Evolutionary conservation across 2,113 vertebrate species (phyloP).

Genomic region (Elephas maximus): DNA sequence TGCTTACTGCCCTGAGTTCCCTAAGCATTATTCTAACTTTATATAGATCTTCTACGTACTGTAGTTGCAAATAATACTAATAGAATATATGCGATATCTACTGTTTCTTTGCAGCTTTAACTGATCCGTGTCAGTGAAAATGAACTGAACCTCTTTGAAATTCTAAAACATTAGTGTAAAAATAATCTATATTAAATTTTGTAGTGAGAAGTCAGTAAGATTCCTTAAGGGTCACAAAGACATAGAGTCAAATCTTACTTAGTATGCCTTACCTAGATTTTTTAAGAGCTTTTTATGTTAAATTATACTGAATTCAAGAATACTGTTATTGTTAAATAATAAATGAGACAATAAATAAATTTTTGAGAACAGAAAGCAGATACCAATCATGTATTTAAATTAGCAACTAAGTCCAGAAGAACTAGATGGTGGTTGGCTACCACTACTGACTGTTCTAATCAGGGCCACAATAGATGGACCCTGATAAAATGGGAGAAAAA

Average conservation of each 20-base stretch:
- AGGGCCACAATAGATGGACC: no score
- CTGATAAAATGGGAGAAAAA: background rate
- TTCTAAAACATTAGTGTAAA: conserved; percentile 79
- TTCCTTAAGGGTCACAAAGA: conserved; percentile 66
- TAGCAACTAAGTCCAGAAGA: background rate
- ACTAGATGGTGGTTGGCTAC: no score
- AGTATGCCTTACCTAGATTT: background rate
- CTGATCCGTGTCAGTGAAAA: conserved; percentile 73
- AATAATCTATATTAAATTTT: conserved; percentile 74
- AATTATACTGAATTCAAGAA: conserved; percentile 21
- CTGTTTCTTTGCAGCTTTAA: conserved; percentile 45
- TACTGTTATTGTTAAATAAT: background rate
- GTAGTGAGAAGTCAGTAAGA: conserved; percentile 68
- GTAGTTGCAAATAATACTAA: conserved; percentile 2
- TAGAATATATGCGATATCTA: background rate
- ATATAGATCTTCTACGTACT: background rate
- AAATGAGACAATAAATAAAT: background rate
- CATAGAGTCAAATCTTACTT: conserved; percentile 70
- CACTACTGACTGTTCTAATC: no score
- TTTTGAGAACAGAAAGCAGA: conserved; percentile 41
- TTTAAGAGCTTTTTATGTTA: conserved; percentile 23
- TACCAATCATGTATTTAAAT: conserved; percentile 33
- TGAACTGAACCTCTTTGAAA: conserved; percentile 79
- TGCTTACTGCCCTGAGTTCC: background rate
- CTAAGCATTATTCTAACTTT: background rate